Base-by-base conservation (phyloP, 2,113 vertebrate genomes). In the Dicentrarchus labrax region DNA sequence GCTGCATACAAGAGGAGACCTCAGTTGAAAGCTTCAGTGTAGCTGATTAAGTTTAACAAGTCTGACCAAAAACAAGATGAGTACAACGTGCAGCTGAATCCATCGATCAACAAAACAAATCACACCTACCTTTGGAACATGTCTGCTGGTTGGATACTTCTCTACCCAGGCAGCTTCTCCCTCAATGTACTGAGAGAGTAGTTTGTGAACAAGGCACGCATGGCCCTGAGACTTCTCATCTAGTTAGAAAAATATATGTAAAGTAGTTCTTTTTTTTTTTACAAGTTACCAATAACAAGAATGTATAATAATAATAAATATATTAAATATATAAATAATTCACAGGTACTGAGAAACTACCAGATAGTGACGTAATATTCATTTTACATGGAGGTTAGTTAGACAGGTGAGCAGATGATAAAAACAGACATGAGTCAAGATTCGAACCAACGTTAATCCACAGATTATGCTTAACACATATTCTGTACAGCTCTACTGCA, bases 151-250 rank as follows among this genome's bases (percentile, higher is more conserved):
- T 10, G 94, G 89, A 69, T 94, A 95, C 71, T 90, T 94, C 65
- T 92, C 72, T 70, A 88, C 72, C 95, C 91, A 95, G 39, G 48
- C 72, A 6, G 66, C 59, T 77, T 94, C 68, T 41, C 71, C 78
- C 21, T 88, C 45, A 3, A 83, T 51, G 76, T 89, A 90, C 67
- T 83, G 71, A 16, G 81, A 85, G 13, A 96, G 78, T 72, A 96
- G 94, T 50, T 77, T 91, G 88, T 96, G 94, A 86, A 95, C 91
- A 2, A 96, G 86, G 54, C 76, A 41, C 19, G 92, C 92, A 5
- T 94, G 85, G 48, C 59, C 84, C 76, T 79, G 66, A 0, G 95
- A 94, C 39, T 72, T 86, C 68, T 92, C 85, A 24, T 77, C 95
- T 96, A 24, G 8, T 22, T 12, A 21, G 51, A 68, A 54, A 78